Base-by-base conservation (phyloP, 1,140 invertebrate species). In the Oedothorax gibbosus region DNA sequence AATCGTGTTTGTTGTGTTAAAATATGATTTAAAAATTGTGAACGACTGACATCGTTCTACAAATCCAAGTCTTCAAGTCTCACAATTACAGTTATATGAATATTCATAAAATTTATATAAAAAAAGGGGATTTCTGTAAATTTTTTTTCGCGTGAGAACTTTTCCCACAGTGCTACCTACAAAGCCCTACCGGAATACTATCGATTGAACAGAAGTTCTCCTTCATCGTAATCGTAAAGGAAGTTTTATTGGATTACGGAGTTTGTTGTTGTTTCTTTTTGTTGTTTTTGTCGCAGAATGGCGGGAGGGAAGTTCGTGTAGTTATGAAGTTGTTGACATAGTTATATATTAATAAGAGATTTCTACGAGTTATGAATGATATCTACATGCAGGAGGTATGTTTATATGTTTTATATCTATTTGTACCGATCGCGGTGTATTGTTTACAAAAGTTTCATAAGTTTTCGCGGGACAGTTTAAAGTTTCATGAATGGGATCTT, bases 311-410 rank as follows among this genome's bases (percentile, higher is more conserved):
- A 64, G 75, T 64, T 62, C 50, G 21, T 15, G 35, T 62, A 18
- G 11, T 11, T 65, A 12, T 51, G 60, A 53, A 18, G n/a, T 11
- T 50, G 11, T 64, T 64, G n/a, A 64, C 15, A 20, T 21, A 20
- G 21, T 18, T 50, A 21, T 35, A n/a, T 12, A 68, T 20, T 12
- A 53, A 51, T 15, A 7, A 65, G 3, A 21, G 65, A n/a, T 77
- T 51, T 50, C 10, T 65, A 14, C n/a, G 18, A 82, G 80, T 82
- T 82, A 82, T 82, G 80, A 82, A 64, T 65, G 80, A 82, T 1
- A 64, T 82, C 18, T 82, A 82, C 57, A 82, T 82, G 80, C 80
- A 64, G 54, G 80, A 82, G 69, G 80, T 82, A 57, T 57, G 78
- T 71, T 60, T n/a, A 21, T 21, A 7, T 0, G 20, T 50, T 50